These are phyloP conservation scores for Intellagama lesueurii DNA, from an alignment of 2,797 vertebrate species.

Conservation along the genomic window DNA sequence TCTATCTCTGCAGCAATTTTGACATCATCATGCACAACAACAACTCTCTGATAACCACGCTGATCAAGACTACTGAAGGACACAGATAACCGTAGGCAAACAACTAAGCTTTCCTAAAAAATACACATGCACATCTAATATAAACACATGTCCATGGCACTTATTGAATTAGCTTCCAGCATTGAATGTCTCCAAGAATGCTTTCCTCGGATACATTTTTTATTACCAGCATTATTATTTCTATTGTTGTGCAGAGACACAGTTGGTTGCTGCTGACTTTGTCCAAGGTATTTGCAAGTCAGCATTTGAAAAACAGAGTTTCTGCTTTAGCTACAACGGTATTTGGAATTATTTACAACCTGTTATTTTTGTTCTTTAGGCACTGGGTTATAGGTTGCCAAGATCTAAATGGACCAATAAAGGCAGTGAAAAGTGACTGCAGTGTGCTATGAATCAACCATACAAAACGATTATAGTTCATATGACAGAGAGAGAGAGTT, in stretches of 20 bases:
- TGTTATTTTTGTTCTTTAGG: slow-evolving; percentile 45
- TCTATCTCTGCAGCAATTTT: slow-evolving; percentile 8
- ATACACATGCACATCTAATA: neutral
- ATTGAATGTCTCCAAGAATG: neutral
- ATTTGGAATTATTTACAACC: slow-evolving; percentile 20
- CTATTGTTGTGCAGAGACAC: slow-evolving; percentile 37
- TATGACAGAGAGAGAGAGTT: neutral
- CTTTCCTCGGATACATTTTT: slow-evolving; percentile 26
- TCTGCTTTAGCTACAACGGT: slow-evolving; percentile 20
- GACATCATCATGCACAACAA: slow-evolving; percentile 32
- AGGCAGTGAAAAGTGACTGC: slow-evolving; percentile 7
- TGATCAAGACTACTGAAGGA: neutral
- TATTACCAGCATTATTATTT: neutral
- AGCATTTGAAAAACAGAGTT: neutral
- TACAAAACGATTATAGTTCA: neutral
- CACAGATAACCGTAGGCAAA: slow-evolving; percentile 36
- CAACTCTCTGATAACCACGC: slow-evolving; percentile 39
- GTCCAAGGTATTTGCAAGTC: slow-evolving; percentile 34
- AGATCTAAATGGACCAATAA: neutral
- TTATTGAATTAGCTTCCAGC: slow-evolving; percentile 36
- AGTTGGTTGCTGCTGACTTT: slow-evolving; percentile 19
- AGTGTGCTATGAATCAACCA: slow-evolving; percentile 15
- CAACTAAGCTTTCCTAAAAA: slow-evolving; percentile 54
- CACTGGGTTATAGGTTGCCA: slow-evolving; percentile 29
- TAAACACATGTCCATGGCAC: slow-evolving; percentile 9